Base-by-base conservation (phyloP, 2,888 invertebrate species). In the Cybosia mesomella region DNA sequence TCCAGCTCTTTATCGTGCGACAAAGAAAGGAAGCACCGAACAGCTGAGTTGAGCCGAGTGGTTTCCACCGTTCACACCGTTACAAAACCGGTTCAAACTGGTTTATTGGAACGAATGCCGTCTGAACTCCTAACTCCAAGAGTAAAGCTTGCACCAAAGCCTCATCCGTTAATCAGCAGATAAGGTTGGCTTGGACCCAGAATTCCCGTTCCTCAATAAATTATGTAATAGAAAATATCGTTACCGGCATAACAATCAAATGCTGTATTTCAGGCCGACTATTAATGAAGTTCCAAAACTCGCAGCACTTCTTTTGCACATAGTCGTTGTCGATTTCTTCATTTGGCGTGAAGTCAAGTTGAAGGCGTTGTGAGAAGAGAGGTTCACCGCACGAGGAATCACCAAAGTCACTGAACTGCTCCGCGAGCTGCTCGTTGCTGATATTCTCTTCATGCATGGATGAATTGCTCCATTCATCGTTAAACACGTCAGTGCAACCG, bases 201-300 rank as follows among this genome's bases (percentile, higher is more conserved):
- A n/a, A n/a, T n/a, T n/a, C n/a, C n/a, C n/a, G n/a, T n/a, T n/a
- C n/a, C n/a, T n/a, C n/a, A n/a, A n/a, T n/a, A n/a, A 28, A 28
- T 9, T 18, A 18, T 58, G n/a, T 58, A 34, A 34, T 11, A 0
- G 24, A 28, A 24, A 10, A 5, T 21, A 22, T 9, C 62, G 72
- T 10, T 53, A 87, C 87, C 70, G 87, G 81, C 13, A 73, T 13
- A 39, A 76, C 83, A 70, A 79, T 81, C n/a, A 87, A 58, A 15
- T 73, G 64, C 8, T 75, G 77, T 66, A 88, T 73, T 15, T 82
- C 81, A 0, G 81, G 82, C 13, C 68, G 72, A 21, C 68, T 79
- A 1, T 73, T 71, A 21, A 87, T 68, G 28, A 83, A 85, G 2
- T 83, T 68, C 88, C 88, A 88, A 71, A 88, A 88, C 0, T 80